Conservation (phyloP, 2,113 vertebrate genomes). For the Clinocottus analis region DNA sequence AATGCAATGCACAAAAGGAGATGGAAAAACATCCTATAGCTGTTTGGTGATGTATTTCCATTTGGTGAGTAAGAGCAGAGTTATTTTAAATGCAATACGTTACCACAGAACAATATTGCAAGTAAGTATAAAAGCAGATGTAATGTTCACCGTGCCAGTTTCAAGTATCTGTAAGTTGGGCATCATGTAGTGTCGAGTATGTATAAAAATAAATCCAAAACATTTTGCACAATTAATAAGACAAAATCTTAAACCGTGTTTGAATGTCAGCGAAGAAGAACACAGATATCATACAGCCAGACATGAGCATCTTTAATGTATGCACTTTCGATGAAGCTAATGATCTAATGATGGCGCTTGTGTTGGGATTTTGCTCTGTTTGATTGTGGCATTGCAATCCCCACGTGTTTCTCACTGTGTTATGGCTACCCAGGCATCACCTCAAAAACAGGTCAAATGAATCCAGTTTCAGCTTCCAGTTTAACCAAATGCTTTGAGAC, state of each 20-base stretch:
- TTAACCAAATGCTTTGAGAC: constrained; percentile 22
- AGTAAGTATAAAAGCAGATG: background rate
- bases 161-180: background rate
- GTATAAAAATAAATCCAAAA: background rate
- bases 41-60: background rate
- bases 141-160: background rate
- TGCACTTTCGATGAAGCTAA: too few species aligned
- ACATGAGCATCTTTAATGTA: constrained; percentile 4
- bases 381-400: constrained; percentile 29
- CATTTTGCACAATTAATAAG: background rate
- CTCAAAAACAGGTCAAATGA: constrained; percentile 46
- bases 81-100: background rate
- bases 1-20: background rate
- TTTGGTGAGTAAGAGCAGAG: background rate
- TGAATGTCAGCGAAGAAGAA: background rate
- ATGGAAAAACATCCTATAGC: background rate
- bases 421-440: constrained; percentile 39
- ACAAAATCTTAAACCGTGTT: background rate
- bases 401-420: constrained; percentile 43
- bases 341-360: constrained; percentile 15
- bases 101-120: too few species aligned
- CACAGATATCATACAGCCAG: background rate
- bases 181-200: background rate
- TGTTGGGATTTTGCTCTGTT: background rate
- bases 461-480: constrained; percentile 35